A percentile compares a stretch with the other conserved stretches of the same genome.
Evolutionary conservation across 2,797 vertebrate species (phyloP).

Genomic region (Amblyopsis hoosieri): DNA sequence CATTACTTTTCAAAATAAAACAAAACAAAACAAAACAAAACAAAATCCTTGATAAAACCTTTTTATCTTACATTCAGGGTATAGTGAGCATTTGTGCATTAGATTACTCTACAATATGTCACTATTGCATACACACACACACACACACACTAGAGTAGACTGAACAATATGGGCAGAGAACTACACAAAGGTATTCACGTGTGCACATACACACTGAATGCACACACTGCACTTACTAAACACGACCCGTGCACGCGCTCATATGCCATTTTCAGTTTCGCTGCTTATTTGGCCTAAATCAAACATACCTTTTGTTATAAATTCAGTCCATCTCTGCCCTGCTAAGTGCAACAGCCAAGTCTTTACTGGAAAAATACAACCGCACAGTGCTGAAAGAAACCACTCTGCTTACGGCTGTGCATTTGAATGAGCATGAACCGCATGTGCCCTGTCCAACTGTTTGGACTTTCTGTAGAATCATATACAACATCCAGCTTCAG

Average conservation of each 20-base stretch:
- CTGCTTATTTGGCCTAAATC: neutral
- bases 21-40: no score
- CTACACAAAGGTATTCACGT: no score
- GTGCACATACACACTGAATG: no score
- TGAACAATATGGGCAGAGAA: no score
- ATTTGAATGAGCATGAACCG: constrained; percentile 30
- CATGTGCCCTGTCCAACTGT: constrained; percentile 16
- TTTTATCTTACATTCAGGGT: no score
- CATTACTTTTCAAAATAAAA: no score
- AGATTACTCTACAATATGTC: neutral
- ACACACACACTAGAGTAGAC: neutral
- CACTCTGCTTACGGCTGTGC: constrained; percentile 23
- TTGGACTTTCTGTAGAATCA: constrained; percentile 27
- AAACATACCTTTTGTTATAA: constrained; percentile 25
- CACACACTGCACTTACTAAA: no score
- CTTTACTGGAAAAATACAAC: constrained; percentile 34
- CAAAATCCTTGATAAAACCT: no score
- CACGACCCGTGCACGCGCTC: no score
- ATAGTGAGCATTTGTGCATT: no score
- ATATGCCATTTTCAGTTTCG: neutral
- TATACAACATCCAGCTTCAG: constrained; percentile 15
- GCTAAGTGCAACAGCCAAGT: constrained; percentile 15
- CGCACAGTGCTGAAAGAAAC: constrained; percentile 37
- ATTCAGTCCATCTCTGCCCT: constrained; percentile 36
- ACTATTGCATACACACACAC: neutral